Percentiles rank a stretch among this genome's conserved stretches.
Conservation (phyloP, 2,113 vertebrate species). For the Pteropus alecto region DNA sequence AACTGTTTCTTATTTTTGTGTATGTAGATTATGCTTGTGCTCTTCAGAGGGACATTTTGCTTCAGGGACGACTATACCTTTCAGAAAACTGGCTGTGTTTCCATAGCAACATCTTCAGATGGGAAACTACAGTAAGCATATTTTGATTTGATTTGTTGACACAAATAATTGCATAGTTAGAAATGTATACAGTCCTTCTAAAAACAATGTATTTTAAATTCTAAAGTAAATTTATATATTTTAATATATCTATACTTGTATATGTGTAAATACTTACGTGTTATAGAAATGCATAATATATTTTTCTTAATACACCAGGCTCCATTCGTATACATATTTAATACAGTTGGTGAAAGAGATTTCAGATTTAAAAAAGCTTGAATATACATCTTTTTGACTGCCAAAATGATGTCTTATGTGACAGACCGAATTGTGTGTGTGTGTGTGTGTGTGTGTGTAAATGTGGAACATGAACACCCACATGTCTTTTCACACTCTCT, state of each 20-base stretch:
- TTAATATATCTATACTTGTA: neutral
- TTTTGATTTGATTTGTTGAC: constrained; percentile 51
- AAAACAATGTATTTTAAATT: constrained; percentile 24
- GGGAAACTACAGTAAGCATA: constrained; percentile 91
- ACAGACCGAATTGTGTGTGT: neutral
- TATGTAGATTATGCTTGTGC: constrained; percentile 92
- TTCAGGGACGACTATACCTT: constrained; percentile 94
- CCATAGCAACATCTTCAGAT: constrained; percentile 95
- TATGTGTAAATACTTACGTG: neutral
- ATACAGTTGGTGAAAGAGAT: constrained; percentile 21
- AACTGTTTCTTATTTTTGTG: constrained; percentile 47
- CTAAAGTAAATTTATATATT: constrained; percentile 9
- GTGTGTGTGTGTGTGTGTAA: neutral
- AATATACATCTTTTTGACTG: neutral
- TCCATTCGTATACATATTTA: constrained; percentile 27
- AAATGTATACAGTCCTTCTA: neutral
- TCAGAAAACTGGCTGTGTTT: constrained; percentile 95
- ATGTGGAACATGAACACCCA: neutral
- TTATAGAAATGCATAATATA: neutral
- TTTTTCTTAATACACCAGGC: constrained; percentile 38
- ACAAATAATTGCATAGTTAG: constrained; percentile 36
- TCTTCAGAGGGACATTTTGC: constrained; percentile 94
- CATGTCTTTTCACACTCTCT: neutral
- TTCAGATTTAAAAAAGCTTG: constrained; percentile 25
- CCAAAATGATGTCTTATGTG: constrained; percentile 19